Percentiles rank a stretch among this genome's conserved stretches.
Conservation (phyloP, 2,113 vertebrate genomes). For the Cryptomyrus ogoouensis region DNA sequence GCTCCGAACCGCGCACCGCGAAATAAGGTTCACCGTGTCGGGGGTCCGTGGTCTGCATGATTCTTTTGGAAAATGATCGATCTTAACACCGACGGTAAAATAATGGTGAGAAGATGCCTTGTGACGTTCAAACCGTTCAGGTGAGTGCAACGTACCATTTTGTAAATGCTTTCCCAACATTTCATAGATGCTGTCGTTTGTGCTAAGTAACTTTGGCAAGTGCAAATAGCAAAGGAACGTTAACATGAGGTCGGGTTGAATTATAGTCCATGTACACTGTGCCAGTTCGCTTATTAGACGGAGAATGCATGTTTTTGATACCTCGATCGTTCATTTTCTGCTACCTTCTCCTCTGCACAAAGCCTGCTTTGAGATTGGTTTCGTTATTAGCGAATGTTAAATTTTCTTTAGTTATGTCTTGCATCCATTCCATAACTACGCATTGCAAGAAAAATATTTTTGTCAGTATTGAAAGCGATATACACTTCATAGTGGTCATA, state of each 20-base stretch:
- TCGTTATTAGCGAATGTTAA: background rate
- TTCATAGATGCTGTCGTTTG: background rate
- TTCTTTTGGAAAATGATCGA: constrained; percentile 58
- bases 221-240: background rate
- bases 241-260: background rate
- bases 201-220: background rate
- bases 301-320: background rate
- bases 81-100: constrained; percentile 76
- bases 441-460: background rate
- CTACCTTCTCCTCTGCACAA: background rate
- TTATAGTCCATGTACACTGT: background rate
- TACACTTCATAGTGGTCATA: background rate
- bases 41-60: constrained; percentile 24
- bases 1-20: constrained; percentile 8
- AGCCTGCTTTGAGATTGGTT: background rate
- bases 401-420: background rate
- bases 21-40: constrained; percentile 35
- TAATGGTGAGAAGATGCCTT: constrained; percentile 91
- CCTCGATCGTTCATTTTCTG: background rate
- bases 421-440: background rate
- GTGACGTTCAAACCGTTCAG: constrained; percentile 95
- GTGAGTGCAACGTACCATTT: constrained; percentile 59
- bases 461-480: background rate
- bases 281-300: background rate
- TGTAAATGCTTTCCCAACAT: background rate